Conservation (phyloP, 2,113 vertebrate species). For the Reinhardtius hippoglossoides region DNA sequence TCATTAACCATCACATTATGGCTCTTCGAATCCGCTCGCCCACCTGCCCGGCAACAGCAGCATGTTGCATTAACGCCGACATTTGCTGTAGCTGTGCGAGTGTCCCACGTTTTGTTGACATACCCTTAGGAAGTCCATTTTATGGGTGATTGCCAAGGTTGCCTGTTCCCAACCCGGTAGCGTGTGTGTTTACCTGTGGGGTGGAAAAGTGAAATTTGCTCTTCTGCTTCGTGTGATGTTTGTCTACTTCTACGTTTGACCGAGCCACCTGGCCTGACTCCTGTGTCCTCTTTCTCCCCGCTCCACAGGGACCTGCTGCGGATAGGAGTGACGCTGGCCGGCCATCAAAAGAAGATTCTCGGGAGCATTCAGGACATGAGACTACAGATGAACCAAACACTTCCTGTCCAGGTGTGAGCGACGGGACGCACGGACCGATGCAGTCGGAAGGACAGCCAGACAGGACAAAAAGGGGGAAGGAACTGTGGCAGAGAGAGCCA, state of each 20-base stretch:
- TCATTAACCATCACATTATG: conserved; percentile 72
- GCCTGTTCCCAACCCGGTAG: conserved; percentile 20
- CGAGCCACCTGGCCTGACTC: conserved; percentile 62
- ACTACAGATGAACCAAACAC: conserved; percentile 99
- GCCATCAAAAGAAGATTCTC: conserved; percentile 99
- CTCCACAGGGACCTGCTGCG: conserved; percentile 92
- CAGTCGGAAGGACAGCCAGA: conserved; percentile 68
- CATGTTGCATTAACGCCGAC: conserved; percentile 20
- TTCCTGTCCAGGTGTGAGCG: conserved; percentile 97
- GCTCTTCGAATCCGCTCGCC: conserved; percentile 34
- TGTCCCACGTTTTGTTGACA: conserved; percentile 59
- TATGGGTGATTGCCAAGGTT: conserved; percentile 36
- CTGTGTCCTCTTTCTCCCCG: conserved; percentile 9
- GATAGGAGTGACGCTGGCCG: conserved; percentile 97
- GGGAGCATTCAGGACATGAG: conserved; percentile 99
- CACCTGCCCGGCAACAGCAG: conserved; percentile 65
- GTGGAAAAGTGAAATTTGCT: conserved; percentile 35
- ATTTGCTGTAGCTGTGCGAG: conserved; percentile 14
- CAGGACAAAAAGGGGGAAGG: conserved; percentile 50
- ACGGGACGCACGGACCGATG: conserved; percentile 54
- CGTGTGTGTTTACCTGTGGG: conserved; percentile 28
- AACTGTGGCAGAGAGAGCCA: conserved; percentile 80
- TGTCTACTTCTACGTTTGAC: conserved; percentile 37
- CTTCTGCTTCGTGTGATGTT: conserved; percentile 34
- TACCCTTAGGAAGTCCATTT: conserved; percentile 44